Percentiles rank a stretch among this genome's conserved stretches.
phyloP scores from a whole-genome alignment of 2,888 invertebrate genomes.

The Ophioninae sp. region DNA sequence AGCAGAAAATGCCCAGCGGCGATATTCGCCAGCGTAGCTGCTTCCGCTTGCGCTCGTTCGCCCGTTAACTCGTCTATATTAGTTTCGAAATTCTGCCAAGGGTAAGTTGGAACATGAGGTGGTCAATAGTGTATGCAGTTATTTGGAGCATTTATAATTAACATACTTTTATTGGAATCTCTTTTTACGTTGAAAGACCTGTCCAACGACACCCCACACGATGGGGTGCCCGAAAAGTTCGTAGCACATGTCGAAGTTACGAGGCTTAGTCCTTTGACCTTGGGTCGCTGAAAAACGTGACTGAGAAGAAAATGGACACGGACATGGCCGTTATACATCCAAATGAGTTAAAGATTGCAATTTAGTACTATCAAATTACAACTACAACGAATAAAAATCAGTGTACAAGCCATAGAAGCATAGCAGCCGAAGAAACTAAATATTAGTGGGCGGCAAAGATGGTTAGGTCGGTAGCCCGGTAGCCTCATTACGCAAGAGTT shows the following conservation, averaged over 20 bases:
- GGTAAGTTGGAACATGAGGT: neutral
- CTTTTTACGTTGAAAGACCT: no score
- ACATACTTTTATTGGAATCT: neutral
- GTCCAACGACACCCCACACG: no score
- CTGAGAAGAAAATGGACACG: neutral
- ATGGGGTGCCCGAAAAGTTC: no score
- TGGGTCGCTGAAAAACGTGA: no score
- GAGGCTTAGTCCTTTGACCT: no score
- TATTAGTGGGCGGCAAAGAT: neutral
- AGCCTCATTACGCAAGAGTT: constrained; percentile 9
- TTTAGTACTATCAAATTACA: neutral
- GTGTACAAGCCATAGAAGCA: neutral
- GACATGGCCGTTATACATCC: neutral
- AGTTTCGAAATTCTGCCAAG: neutral
- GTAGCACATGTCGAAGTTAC: no score
- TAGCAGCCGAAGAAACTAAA: neutral
- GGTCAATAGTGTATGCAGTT: neutral
- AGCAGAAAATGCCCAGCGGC: neutral
- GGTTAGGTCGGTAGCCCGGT: neutral
- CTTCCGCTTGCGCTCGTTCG: neutral
- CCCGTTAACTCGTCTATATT: neutral
- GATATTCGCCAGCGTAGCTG: neutral
- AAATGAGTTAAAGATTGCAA: neutral
- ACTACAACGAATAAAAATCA: neutral
- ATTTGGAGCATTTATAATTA: neutral